Evolutionary conservation across 2,797 vertebrate species (phyloP).

Genomic region (Liparis tanakae): DNA sequence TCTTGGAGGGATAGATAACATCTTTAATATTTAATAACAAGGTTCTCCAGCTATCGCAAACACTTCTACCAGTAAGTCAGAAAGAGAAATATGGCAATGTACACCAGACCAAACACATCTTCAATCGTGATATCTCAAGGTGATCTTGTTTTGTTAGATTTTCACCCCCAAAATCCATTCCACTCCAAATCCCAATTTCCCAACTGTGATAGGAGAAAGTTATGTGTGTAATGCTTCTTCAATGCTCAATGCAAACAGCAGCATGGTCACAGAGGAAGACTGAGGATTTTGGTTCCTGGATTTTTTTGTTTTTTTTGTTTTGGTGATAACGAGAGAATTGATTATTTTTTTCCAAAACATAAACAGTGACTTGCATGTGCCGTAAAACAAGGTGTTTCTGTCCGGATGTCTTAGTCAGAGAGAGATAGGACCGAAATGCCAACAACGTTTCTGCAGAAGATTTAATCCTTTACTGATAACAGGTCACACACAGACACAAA

Average conservation of each 20-base stretch:
- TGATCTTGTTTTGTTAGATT: slow-evolving; percentile 59
- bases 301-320: slow-evolving; percentile 51
- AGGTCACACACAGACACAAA: too few relatives aligned
- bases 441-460: too few relatives aligned
- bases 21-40: slow-evolving; percentile 88
- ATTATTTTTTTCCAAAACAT: slow-evolving; percentile 51
- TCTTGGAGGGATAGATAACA: slow-evolving; percentile 78
- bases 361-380: slow-evolving; percentile 31
- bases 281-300: slow-evolving; percentile 26
- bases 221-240: slow-evolving; percentile 32
- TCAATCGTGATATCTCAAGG: slow-evolving; percentile 75
- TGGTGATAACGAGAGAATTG: slow-evolving; percentile 49
- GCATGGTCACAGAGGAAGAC: slow-evolving; percentile 28
- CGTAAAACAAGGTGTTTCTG: slow-evolving; percentile 46
- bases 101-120: slow-evolving; percentile 63
- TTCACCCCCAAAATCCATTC: slow-evolving; percentile 46
- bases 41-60: slow-evolving; percentile 75
- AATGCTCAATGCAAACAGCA: slow-evolving; percentile 28
- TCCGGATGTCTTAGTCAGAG: too few relatives aligned
- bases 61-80: slow-evolving; percentile 74
- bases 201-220: slow-evolving; percentile 32
- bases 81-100: slow-evolving; percentile 66
- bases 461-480: too few relatives aligned
- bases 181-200: slow-evolving; percentile 55
- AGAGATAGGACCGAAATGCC: too few relatives aligned